These are phyloP conservation scores for Hirtodrosophila cameraria DNA, from an alignment of 2,888 invertebrate genomes.

Conservation along the genomic window DNA sequence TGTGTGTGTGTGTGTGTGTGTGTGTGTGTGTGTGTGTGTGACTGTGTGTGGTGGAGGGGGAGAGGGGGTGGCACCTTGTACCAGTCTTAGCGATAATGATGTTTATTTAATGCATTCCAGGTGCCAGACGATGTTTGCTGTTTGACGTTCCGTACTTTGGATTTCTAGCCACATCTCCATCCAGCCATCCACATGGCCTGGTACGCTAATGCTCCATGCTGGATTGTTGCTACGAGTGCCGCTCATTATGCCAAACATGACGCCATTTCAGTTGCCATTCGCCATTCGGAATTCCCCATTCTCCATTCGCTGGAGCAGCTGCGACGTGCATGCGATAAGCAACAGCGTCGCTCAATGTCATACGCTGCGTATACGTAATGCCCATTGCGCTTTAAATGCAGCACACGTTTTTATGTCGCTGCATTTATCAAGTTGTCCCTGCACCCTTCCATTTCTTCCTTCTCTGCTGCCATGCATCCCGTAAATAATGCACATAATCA, in stretches of 20 bases:
- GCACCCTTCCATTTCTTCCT: no score
- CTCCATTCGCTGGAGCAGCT: conserved; percentile 59
- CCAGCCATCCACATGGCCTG: conserved; percentile 18
- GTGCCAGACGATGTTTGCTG: conserved; percentile 75
- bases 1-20: conserved; percentile 11
- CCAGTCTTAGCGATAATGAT: conserved; percentile 75
- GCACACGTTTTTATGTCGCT: conserved; percentile 68
- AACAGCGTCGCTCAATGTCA: conserved; percentile 62
- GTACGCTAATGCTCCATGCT: conserved; percentile 52
- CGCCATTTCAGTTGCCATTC: conserved; percentile 51
- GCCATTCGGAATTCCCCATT: no score
- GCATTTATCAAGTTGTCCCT: conserved; percentile 60
- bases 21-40: conserved; percentile 14
- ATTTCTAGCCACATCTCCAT: conserved; percentile 54
- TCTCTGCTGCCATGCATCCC: conserved; percentile 27
- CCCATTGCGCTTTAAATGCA: conserved; percentile 56
- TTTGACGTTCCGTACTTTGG: conserved; percentile 66
- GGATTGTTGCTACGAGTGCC: conserved; percentile 37
- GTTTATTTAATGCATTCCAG: conserved; percentile 80
- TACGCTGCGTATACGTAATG: conserved; percentile 73
- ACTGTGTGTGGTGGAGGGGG: neutral
- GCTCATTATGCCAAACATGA: conserved; percentile 74
- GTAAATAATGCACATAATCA: conserved; percentile 77
- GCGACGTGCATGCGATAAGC: conserved; percentile 74
- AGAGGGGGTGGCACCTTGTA: conserved; percentile 28